Evolutionary conservation across 2,797 vertebrate genomes (phyloP).

Genomic region (Vespertilio murinus): DNA sequence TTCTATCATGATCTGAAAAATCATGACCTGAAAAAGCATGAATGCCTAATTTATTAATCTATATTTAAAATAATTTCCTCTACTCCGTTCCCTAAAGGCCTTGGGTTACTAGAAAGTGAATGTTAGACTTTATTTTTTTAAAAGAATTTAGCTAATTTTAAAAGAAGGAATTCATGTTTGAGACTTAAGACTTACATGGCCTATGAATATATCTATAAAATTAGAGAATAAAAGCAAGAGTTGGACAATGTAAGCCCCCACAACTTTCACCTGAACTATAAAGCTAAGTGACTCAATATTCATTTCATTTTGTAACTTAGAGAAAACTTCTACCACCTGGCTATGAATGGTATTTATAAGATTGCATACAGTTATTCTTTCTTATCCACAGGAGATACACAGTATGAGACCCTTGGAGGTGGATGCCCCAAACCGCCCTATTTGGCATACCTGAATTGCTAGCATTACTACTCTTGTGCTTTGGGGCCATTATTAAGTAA

Average conservation of each 20-base stretch:
- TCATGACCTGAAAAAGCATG: background rate
- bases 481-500: background rate
- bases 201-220: background rate
- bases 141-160: constrained; percentile 26
- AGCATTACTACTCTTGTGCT: background rate
- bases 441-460: background rate
- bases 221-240: background rate
- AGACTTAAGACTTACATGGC: background rate
- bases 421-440: background rate
- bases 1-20: background rate
- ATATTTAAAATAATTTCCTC: background rate
- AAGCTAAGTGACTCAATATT: background rate
- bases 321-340: background rate
- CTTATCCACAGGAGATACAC: background rate
- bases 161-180: background rate
- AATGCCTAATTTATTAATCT: background rate
- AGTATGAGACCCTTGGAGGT: no score
- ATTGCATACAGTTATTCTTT: background rate
- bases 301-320: background rate
- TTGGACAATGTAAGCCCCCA: background rate
- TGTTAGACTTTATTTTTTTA: background rate
- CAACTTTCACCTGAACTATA: background rate
- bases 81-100: background rate
- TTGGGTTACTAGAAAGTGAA: background rate
- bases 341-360: background rate